These are phyloP conservation scores for Coranthus polyacanthus DNA, from an alignment of 2,797 vertebrate species.

Conservation along the genomic window DNA sequence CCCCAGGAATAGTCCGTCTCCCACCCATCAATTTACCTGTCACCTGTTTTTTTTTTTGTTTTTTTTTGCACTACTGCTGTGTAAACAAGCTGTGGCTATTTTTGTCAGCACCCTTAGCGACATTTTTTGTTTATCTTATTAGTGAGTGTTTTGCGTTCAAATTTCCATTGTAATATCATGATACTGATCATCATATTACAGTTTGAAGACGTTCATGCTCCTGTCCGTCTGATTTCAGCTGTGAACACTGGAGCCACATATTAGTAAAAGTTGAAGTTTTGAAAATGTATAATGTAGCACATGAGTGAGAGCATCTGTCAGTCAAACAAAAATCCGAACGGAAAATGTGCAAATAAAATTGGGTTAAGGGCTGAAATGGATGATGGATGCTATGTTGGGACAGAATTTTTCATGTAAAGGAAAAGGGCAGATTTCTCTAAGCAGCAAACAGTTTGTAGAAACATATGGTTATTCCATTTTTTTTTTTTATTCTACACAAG, in stretches of 20 bases:
- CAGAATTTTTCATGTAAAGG: neutral
- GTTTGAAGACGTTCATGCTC: neutral
- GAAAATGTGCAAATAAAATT: neutral
- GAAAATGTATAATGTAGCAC: neutral
- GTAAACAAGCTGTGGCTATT: slow-evolving; percentile 28
- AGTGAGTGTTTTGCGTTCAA: no score
- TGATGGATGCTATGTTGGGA: neutral
- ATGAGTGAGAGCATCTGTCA: neutral
- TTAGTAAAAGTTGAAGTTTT: no score
- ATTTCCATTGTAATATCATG: neutral
- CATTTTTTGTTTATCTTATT: slow-evolving; percentile 6
- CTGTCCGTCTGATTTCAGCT: neutral
- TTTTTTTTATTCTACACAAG: no score
- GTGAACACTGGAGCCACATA: neutral
- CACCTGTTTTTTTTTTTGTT: slow-evolving; percentile 26
- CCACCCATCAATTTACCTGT: slow-evolving; percentile 33
- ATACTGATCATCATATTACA: neutral
- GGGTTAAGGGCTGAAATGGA: neutral
- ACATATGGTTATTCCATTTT: no score
- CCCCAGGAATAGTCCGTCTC: slow-evolving; percentile 32
- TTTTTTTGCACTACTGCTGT: slow-evolving; percentile 16
- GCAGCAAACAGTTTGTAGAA: no score
- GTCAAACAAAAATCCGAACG: neutral
- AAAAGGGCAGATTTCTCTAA: no score
- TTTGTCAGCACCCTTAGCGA: slow-evolving; percentile 22